Percentiles rank a stretch among this genome's conserved stretches.
phyloP scores from a whole-genome alignment of 2,888 invertebrate species.

The Scelioninae gen. 2 region DNA sequence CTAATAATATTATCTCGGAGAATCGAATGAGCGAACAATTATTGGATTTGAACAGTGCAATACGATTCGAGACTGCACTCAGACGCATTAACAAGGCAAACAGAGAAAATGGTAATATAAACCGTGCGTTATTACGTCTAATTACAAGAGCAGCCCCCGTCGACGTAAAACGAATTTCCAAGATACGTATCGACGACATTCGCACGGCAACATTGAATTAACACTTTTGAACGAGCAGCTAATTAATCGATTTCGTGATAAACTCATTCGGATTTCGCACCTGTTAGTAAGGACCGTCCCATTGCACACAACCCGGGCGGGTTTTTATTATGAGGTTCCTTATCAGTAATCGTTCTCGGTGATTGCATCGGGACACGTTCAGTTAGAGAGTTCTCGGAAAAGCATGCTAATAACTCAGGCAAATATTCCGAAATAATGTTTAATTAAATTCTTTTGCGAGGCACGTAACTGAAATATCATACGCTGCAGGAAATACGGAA shows the following conservation, averaged over 20 bases:
- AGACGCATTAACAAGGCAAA: conserved; percentile 66
- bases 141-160: conserved; percentile 63
- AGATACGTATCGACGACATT: conserved; percentile 70
- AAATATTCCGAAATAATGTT: conserved; percentile 61
- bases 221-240: conserved; percentile 66
- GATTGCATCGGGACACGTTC: conserved; percentile 59
- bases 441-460: conserved; percentile 24
- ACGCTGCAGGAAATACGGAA: no score
- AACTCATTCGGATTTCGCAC: conserved; percentile 60
- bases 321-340: conserved; percentile 52
- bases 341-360: conserved; percentile 61
- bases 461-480: no score
- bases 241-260: conserved; percentile 69
- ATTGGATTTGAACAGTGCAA: conserved; percentile 34
- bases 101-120: conserved; percentile 57
- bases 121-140: conserved; percentile 64
- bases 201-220: conserved; percentile 70
- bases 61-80: conserved; percentile 26
- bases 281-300: conserved; percentile 52
- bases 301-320: conserved; percentile 50
- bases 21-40: conserved; percentile 27
- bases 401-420: conserved; percentile 23
- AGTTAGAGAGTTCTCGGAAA: conserved; percentile 35
- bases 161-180: conserved; percentile 66
- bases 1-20: conserved; percentile 45